These are phyloP conservation scores for Metopia argyrocephala DNA, from an alignment of 2,888 invertebrate genomes.

Conservation along the genomic window DNA sequence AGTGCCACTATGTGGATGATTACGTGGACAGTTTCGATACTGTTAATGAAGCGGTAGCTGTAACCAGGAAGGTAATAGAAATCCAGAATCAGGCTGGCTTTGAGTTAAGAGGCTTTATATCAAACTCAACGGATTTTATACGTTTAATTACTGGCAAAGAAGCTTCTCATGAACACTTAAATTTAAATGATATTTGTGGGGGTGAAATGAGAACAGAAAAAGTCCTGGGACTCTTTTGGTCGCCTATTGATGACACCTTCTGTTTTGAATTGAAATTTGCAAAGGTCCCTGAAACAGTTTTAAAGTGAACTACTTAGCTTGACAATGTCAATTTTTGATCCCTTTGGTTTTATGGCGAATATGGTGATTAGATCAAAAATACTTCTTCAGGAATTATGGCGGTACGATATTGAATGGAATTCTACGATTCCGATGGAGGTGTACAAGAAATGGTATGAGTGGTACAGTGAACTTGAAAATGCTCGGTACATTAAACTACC, in stretches of 20 bases:
- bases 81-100: too few relatives aligned
- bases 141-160: neutral
- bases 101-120: too few relatives aligned
- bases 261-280: slow-evolving; percentile 47
- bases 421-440: slow-evolving; percentile 8
- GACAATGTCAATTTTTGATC: too few relatives aligned
- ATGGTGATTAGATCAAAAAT: slow-evolving; percentile 33
- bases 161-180: neutral
- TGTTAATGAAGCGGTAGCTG: slow-evolving; percentile 26
- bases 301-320: slow-evolving; percentile 43
- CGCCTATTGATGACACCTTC: slow-evolving; percentile 32
- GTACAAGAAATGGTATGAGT: slow-evolving; percentile 25
- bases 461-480: slow-evolving; percentile 26
- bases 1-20: too few relatives aligned
- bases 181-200: slow-evolving; percentile 13
- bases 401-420: slow-evolving; percentile 11
- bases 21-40: slow-evolving; percentile 38
- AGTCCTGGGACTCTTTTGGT: slow-evolving; percentile 26
- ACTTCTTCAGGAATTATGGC: slow-evolving; percentile 27
- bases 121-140: too few relatives aligned
- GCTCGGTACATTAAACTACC: neutral
- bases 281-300: slow-evolving; percentile 31
- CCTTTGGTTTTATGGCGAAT: slow-evolving; percentile 42
- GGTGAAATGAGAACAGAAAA: slow-evolving; percentile 9
- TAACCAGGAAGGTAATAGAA: slow-evolving; percentile 4